Base-by-base conservation (phyloP, 2,113 vertebrate genomes). In the Peromyscus maniculatus region DNA sequence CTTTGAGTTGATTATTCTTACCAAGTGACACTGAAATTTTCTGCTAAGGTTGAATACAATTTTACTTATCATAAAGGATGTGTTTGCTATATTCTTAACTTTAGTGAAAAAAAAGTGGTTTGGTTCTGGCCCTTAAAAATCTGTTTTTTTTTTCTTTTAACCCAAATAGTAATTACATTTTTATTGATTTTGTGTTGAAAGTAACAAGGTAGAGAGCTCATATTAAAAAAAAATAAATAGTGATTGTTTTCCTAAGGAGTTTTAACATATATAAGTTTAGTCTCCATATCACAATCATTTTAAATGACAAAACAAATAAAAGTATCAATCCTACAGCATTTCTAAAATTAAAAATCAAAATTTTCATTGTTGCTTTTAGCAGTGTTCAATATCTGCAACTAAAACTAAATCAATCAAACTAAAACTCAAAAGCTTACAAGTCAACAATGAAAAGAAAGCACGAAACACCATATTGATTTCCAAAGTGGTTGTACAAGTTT, bases 281-380 rank as follows among this genome's bases (percentile, higher is more conserved):
- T 39, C 11, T 69, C 10, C 19, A 39, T 72, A 71, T 43, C 11
- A 69, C 39, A 86, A 62, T 57, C 24, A 46, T 36, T 91, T n/a
- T 31, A 66, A 80, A 86, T 96, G 49, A 8, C 62, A 78, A 26
- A 91, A 64, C 16, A 75, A 78, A 86, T 91, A 62, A 19, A 87
- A 62, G 43, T 39, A 91, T 74, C 43, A 93, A 93, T 46, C 22
- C 7, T 11, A 66, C 7, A 55, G 15, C 16, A 64, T 11, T 64
- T 91, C 21, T 93, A 31, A 43, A 87, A 93, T 46, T 96, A 87
- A 79, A 93, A 71, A 10, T 33, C 77, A 75, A 78, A 49, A 1
- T 1, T 24, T 49, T 62, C 22, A 22, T 39, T 64, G 2, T 39
- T 87, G 24, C 39, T 87, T 82, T 91, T 46, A 88, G 36, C 11